These are phyloP conservation scores for Chrysolina haemoptera DNA, from an alignment of 2,888 invertebrate genomes.

Conservation along the genomic window DNA sequence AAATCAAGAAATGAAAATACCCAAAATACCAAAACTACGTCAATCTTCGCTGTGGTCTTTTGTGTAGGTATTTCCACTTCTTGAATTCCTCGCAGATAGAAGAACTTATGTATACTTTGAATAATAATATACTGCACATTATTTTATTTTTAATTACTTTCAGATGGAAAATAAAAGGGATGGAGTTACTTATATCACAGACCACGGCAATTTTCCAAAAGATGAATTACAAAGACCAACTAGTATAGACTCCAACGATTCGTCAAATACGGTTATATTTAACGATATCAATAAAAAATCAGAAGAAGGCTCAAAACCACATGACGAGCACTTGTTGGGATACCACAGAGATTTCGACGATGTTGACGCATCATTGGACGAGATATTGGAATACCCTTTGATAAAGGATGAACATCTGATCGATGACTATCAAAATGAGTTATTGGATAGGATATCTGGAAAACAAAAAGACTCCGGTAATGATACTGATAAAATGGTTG, in stretches of 20 bases:
- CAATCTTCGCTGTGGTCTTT: too few species aligned
- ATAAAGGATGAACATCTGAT: conserved; percentile 51
- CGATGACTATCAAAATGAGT: conserved; percentile 53
- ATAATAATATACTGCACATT: too few species aligned
- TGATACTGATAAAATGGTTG: conserved; percentile 26
- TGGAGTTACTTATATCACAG: conserved; percentile 32
- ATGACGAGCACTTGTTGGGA: not conserved
- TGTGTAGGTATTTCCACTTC: too few species aligned
- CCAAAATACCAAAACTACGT: too few species aligned
- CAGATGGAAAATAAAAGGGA: conserved; percentile 39
- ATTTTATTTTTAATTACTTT: not conserved
- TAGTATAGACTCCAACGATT: conserved; percentile 59
- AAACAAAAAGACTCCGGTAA: conserved; percentile 44
- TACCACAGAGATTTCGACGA: not conserved
- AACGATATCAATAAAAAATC: conserved; percentile 37
- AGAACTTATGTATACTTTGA: too few species aligned
- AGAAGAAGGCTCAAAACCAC: conserved; percentile 16
- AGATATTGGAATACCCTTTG: conserved; percentile 42
- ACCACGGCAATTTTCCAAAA: conserved; percentile 39
- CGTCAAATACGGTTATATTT: conserved; percentile 57
- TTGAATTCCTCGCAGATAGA: too few species aligned
- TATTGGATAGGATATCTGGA: conserved; percentile 54
- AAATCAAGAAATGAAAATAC: too few species aligned
- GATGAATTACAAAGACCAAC: conserved; percentile 39
- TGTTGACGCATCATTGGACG: conserved; percentile 17